These are phyloP conservation scores for Anableps anableps DNA, from an alignment of 2,797 vertebrate genomes.

Conservation along the genomic window DNA sequence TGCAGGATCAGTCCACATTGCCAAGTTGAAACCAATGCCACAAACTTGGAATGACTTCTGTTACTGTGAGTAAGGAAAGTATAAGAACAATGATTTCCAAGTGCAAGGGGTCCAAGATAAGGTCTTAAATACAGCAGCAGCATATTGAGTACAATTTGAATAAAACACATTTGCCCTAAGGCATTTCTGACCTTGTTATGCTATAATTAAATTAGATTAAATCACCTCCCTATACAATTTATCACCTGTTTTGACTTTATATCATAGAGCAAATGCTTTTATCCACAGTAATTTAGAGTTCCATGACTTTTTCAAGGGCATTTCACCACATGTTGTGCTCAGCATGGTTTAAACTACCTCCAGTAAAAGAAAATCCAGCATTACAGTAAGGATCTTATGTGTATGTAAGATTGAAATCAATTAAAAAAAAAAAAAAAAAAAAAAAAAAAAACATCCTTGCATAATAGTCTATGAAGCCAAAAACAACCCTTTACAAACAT, in stretches of 20 bases:
- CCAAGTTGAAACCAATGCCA: conserved; percentile 47
- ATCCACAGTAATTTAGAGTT: conserved; percentile 14
- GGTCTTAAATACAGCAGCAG: conserved; percentile 19
- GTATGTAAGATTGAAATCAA: not conserved
- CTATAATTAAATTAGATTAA: conserved; percentile 25
- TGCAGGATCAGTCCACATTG: conserved; percentile 42
- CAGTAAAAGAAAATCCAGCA: not conserved
- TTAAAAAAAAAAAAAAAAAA: not conserved
- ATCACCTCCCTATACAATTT: conserved; percentile 15
- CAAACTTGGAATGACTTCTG: conserved; percentile 52
- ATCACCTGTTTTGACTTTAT: conserved; percentile 12
- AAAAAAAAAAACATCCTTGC: not conserved
- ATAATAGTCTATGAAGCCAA: not conserved
- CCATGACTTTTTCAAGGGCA: conserved; percentile 14
- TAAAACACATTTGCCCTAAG: conserved; percentile 31
- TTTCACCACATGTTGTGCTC: not conserved
- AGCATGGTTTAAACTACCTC: not conserved
- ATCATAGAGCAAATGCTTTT: conserved; percentile 13
- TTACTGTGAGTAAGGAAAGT: conserved; percentile 16
- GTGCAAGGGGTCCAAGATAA: conserved; percentile 4
- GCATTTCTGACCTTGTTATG: conserved; percentile 25
- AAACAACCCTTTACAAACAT: not conserved
- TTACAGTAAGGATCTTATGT: not conserved
- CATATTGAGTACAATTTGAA: conserved; percentile 28
- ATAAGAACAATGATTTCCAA: conserved; percentile 21